Conservation (phyloP, 2,113 vertebrate genomes). For the Brevimyrus niger region DNA sequence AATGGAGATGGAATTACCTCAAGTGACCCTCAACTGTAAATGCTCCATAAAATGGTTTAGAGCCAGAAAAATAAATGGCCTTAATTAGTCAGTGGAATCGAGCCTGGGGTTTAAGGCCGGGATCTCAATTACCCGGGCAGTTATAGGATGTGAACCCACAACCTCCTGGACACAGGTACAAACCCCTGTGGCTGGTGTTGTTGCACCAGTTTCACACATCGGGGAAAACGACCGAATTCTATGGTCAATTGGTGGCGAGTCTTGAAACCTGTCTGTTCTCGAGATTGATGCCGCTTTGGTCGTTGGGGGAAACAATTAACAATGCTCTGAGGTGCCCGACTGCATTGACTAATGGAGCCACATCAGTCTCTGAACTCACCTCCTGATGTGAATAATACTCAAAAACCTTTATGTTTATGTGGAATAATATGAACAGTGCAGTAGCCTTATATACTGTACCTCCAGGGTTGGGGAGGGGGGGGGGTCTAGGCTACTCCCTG, state of each 20-base stretch:
- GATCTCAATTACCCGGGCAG: background rate
- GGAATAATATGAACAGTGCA: background rate
- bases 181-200: background rate
- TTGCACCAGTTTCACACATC: background rate
- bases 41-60: background rate
- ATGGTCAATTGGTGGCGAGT: background rate
- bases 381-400: background rate
- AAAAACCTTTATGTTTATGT: background rate
- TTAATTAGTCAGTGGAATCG: too few relatives aligned
- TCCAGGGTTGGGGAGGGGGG: background rate
- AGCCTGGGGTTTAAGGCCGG: background rate
- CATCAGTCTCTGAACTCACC: background rate
- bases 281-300: background rate
- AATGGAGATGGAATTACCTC: background rate
- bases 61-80: background rate
- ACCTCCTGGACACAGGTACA: background rate
- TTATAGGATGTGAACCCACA: background rate
- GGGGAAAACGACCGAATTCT: background rate
- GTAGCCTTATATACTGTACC: background rate
- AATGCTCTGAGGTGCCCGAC: background rate
- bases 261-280: background rate
- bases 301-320: background rate
- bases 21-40: background rate
- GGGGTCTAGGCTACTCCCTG: background rate
- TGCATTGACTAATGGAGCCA: background rate